Conservation (phyloP, 2,797 vertebrate genomes). For the Anniella stebbinsi region DNA sequence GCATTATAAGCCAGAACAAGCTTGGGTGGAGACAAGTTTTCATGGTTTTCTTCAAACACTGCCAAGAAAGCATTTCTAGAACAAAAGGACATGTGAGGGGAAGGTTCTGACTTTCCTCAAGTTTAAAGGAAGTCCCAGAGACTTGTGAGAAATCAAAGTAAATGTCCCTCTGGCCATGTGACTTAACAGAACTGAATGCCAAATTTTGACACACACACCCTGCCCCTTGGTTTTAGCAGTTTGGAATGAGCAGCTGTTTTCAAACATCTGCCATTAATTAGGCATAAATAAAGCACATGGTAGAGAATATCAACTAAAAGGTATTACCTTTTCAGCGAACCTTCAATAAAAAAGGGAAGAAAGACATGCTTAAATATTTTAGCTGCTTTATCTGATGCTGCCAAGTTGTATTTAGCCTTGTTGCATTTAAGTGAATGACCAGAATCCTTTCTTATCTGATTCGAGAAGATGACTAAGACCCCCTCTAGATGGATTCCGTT, state of each 20-base stretch:
- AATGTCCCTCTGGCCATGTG: background rate
- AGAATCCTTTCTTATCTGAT: constrained; percentile 28
- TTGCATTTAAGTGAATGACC: constrained; percentile 36
- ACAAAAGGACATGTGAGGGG: background rate
- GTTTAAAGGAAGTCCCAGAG: background rate
- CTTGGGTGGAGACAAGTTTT: background rate
- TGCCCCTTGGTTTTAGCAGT: background rate
- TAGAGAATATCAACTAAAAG: constrained; percentile 9
- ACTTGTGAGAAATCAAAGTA: background rate
- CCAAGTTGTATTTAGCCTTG: constrained; percentile 30
- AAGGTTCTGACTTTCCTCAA: background rate
- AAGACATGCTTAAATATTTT: constrained; percentile 9
- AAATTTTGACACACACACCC: background rate
- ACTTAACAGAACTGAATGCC: background rate
- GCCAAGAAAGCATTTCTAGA: background rate
- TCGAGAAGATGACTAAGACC: constrained; percentile 16
- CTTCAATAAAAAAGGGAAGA: background rate
- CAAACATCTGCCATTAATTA: background rate
- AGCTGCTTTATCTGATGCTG: constrained; percentile 33
- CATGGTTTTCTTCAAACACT: background rate
- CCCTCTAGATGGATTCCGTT: too few species aligned
- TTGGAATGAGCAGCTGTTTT: background rate
- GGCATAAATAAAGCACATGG: background rate
- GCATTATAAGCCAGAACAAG: background rate
- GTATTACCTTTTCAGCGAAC: background rate